Base-by-base conservation (phyloP, 1,140 invertebrate species). In the Bombus picipes region DNA sequence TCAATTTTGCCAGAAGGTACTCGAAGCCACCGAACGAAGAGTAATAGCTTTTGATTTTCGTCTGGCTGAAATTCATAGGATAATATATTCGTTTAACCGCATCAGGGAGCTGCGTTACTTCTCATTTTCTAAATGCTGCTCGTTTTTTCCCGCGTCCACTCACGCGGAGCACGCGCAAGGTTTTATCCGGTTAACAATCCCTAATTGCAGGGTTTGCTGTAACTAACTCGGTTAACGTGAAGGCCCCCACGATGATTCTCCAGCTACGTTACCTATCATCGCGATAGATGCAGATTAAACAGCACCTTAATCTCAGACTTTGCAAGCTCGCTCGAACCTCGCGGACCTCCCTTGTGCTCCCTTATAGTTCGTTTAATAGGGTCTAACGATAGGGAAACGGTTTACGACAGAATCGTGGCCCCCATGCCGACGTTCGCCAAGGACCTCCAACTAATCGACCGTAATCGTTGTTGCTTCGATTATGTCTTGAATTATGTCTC, bases 211-310 rank as follows among this genome's bases (percentile, higher is more conserved):
- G 90, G 86, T 92, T 87, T 81, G 83, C 78, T 75, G 73, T 89
- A 92, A 90, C 91, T 91, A 92, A 92, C 91, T 92, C 86, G 90
- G 90, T 91, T 92, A 92, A 91, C 91, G 87, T 90, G 90, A 83
- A 85, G 76, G 87, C 79, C 81, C 79, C 87, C 83, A 78, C 87
- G 81, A 68, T 83, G 83, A 82, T 66, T 81, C 80, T 59, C 80
- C 62, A n/a, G 65, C 53, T 22, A 22, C 65, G 79, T 89, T 85
- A 81, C 90, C 90, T 92, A 92, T 92, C 89, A 92, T 92, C 90
- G 89, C 86, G 90, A 91, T 91, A 88, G 87, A 92, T 92, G 91
- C 91, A 92, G 91, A 92, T 92, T 90, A 86, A 89, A 89, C 85
- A 86, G 89, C 84, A 79, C 70, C 84, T 85, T 85, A 81, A 85